A percentile compares a stretch with the other conserved stretches of the same genome.
phyloP scores from a whole-genome alignment of 2,113 vertebrate genomes.

The Spermophilus dauricus region DNA sequence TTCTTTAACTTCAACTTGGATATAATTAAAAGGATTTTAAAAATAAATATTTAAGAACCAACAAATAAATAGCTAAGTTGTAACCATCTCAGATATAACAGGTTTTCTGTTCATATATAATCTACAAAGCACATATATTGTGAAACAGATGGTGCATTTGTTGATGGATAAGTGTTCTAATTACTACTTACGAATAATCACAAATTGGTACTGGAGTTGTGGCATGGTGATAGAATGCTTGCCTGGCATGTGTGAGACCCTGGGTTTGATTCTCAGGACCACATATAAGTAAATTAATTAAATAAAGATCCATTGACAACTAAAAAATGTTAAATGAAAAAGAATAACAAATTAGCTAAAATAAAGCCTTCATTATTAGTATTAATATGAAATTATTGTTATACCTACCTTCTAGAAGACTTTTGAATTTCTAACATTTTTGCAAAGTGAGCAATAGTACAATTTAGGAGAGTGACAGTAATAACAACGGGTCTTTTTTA shows the following conservation, averaged over 20 bases:
- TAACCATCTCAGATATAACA: not conserved
- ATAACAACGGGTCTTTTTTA: not conserved
- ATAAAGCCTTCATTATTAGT: slow-evolving; percentile 22
- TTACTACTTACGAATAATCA: slow-evolving; percentile 27
- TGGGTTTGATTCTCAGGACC: too few species aligned
- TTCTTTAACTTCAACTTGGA: slow-evolving; percentile 62
- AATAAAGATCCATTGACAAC: too few species aligned
- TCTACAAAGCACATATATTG: slow-evolving; percentile 16
- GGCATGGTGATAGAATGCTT: too few species aligned
- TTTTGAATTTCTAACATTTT: not conserved
- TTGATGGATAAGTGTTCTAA: slow-evolving; percentile 36
- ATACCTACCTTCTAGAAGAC: not conserved
- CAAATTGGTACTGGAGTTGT: not conserved
- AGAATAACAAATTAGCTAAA: slow-evolving; percentile 27
- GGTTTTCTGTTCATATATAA: slow-evolving; percentile 22
- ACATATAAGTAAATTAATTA: too few species aligned
- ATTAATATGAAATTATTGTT: slow-evolving; percentile 15
- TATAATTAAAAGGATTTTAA: slow-evolving; percentile 25
- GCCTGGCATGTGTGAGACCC: too few species aligned
- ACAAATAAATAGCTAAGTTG: slow-evolving; percentile 12
- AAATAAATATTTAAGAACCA: slow-evolving; percentile 48
- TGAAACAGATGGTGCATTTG: not conserved
- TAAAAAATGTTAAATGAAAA: not conserved
- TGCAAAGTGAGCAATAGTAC: not conserved
- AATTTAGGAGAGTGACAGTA: slow-evolving; percentile 3